These are phyloP conservation scores for Scytalopus superciliaris DNA, from an alignment of 2,113 vertebrate species.

Conservation along the genomic window DNA sequence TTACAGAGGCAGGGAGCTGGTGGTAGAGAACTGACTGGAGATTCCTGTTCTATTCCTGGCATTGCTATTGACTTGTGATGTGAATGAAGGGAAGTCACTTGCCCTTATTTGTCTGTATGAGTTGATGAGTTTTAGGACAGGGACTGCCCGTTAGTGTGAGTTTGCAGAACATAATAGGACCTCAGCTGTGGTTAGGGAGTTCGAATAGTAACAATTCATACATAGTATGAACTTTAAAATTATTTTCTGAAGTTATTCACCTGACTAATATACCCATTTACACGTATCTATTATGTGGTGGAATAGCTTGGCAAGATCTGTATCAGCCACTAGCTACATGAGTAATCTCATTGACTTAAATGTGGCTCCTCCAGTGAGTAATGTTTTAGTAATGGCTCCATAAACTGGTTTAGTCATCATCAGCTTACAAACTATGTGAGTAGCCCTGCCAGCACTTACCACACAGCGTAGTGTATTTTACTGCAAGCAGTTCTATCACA, in stretches of 20 bases:
- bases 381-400: neutral
- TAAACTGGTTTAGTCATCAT: conserved; percentile 25
- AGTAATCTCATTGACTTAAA: conserved; percentile 12
- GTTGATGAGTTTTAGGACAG: neutral
- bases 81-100: neutral
- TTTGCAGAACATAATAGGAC: neutral
- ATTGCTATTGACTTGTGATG: neutral
- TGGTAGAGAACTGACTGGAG: neutral
- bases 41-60: neutral
- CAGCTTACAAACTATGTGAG: neutral
- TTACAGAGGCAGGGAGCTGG: neutral
- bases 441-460: neutral
- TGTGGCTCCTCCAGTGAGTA: neutral
- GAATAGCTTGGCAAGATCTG: conserved; percentile 26
- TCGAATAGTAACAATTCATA: neutral
- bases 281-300: neutral
- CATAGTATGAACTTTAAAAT: neutral
- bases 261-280: conserved; percentile 9
- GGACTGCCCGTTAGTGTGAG: neutral
- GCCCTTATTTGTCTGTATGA: neutral
- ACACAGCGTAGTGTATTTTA: neutral
- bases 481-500: neutral
- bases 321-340: neutral
- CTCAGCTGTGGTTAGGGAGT: neutral
- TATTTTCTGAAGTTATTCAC: neutral